Evolutionary conservation across 2,888 invertebrate genomes (phyloP), one percentile per base, ranked within the genome.

Genomic region (Tenthredo distinguenda): DNA sequence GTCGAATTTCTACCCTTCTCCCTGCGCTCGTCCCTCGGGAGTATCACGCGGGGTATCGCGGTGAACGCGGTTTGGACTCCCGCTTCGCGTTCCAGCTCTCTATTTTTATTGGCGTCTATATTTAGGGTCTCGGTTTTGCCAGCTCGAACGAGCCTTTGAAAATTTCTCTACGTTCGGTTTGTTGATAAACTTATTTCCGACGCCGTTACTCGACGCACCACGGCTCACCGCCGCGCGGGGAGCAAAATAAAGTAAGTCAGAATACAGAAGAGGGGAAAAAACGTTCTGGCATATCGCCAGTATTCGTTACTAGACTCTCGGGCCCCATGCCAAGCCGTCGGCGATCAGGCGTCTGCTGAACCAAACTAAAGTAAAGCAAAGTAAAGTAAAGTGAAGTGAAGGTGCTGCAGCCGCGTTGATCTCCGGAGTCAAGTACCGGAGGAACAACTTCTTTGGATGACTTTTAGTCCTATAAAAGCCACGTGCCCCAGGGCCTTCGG

Each of bases 151-250:
- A 71, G 83, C 47, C 83, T 71, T 65, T 71, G 83, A 83, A 86
- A 88, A 88, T 89, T 90, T 89, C 87, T 87, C 72, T 55, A 81
- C 77, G 58, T 71, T 31, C 65, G 71, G 88, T 90, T 90, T 90
- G 89, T 89, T 90, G 89, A 90, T 90, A 89, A 90, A 90, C 90
- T 90, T 88, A 88, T 88, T 90, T 90, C 87, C 72, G 86, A 87
- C 86, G 85, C 68, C 47, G 71, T 47, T 79, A 83, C 79, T 50
- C 77, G 85, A 68, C 76, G 84, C 76, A 86, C 47, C 87, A 86
- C 0, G 47, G 15, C 47, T 12, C 47, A 47, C 12, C 47, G 0
- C 12, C 12, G 3, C 3, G 47, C 47, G 47, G 47, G 47, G 47
- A 31, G 43, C 12, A n/a, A 74, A 43, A 40, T 43, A 74, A 47